Base-by-base conservation (phyloP, 2,888 invertebrate genomes). In the Rhagophthalmus giganteus region DNA sequence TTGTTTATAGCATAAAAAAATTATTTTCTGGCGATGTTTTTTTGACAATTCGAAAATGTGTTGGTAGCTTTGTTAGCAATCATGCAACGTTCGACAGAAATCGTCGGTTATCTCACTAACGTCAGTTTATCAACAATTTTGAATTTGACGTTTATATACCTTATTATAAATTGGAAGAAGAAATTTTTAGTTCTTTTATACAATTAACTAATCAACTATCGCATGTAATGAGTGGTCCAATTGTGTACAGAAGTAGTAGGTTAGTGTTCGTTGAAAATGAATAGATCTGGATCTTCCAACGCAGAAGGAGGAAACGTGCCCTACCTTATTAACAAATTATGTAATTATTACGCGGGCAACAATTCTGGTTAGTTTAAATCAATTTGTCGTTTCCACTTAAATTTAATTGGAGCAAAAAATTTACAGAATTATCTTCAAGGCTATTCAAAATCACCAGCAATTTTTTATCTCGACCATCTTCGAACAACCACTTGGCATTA, bases 281-380 rank as follows among this genome's bases (percentile, higher is more conserved):
- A 58, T 44, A 55, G 34, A 33, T 35, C 52, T 10, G 57, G 49
- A 32, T 41, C 42, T 34, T 55, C 57, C 2, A 47, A 24, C 12
- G 26, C 32, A 11, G 54, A 55, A 31, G 33, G 33, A 38, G 54
- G 46, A 9, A 48, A 51, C 28, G 48, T 62, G 12, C 60, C 63
- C 4, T 40, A 44, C 10, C 54, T 63, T 42, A 47, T 63, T 32
- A 59, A 58, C 39, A 68, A 71, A 56, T 63, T 74, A 34, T 74
- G 74, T 59, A 69, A 68, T 54, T 63, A 67, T 50, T 63, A 71
- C 33, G 66, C 73, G 4, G 66, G 64, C 50, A 63, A 70, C 46
- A 66, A 72, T 58, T 54, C 58, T 54, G 59, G 59, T 61, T 54
- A 2, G 15, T 35, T n/a, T 20, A 2, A 2, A 6, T 35, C 24